Base-by-base conservation (phyloP, 1,140 invertebrate genomes). In the Laupala kohalensis region DNA sequence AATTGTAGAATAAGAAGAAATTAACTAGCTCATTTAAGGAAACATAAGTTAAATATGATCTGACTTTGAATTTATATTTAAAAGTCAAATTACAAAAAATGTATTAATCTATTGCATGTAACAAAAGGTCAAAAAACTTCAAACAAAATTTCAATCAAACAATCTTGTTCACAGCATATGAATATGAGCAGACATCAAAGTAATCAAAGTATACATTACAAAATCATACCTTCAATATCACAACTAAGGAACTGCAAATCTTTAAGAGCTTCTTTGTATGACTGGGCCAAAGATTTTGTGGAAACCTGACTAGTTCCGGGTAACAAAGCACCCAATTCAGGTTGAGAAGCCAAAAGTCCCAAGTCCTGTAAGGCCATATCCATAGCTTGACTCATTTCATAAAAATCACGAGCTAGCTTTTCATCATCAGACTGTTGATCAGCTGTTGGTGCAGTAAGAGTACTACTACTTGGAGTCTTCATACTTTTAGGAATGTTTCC, bases 211-310 rank as follows among this genome's bases (percentile, higher is more conserved):
- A n/a, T n/a, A n/a, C n/a, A n/a, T n/a, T n/a, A n/a, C n/a, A n/a
- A n/a, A n/a, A n/a, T n/a, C n/a, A n/a, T 37, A 72, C 73, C 70
- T 69, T 71, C 70, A 72, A 74, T 71, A 62, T 74, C 73, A 70
- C 73, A 74, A 29, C 70, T 72, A 19, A 72, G 28, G 25, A 72
- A 65, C 64, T 74, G 73, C 29, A 71, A 23, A 26, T 74, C 73
- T 66, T 72, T 74, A 2, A 74, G 67, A 1, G 73, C 73, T 30
- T 71, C 63, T 30, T 73, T 69, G 30, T 73, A 73, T 19, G 64
- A 65, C 9, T 29, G 27, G 6, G 62, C 27, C 6, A 73, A 64
- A n/a, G 63, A 23, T 27, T 73, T 9, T 5, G 25, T 28, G n/a
- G 12, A 25, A 27, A 25, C 12, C 25, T 67, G 25, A 12, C 37